Percentiles rank a stretch among this genome's conserved stretches.
Evolutionary conservation across 2,888 invertebrate genomes (phyloP).

Genomic region (Noctua janthina): DNA sequence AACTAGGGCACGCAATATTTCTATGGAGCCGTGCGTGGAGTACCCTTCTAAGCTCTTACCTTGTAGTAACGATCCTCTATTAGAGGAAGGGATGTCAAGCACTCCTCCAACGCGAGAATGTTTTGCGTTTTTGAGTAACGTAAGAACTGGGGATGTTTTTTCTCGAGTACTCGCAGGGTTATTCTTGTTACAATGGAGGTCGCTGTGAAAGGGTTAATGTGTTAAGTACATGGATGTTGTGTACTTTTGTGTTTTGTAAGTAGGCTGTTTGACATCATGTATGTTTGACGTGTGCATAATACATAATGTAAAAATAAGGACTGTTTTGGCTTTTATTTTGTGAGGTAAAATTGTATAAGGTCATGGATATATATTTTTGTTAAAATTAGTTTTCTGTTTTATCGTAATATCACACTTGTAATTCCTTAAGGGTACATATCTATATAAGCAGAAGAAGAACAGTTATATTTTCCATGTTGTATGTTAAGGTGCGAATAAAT

Average conservation of each 20-base stretch:
- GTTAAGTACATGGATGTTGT: slow-evolving; percentile 3
- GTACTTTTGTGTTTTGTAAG: slow-evolving; percentile 9
- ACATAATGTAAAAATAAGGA: not conserved
- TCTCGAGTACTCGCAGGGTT: slow-evolving; percentile 44
- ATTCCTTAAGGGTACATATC: not conserved
- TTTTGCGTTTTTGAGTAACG: slow-evolving; percentile 76
- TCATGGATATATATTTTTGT: not conserved
- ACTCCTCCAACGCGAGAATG: slow-evolving; percentile 71
- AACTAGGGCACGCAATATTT: slow-evolving; percentile 83
- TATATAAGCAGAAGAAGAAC: not conserved
- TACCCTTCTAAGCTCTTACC: slow-evolving; percentile 68
- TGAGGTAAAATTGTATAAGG: not conserved
- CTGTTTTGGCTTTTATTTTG: not conserved
- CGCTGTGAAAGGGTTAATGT: slow-evolving; percentile 16
- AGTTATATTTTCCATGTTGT: not conserved
- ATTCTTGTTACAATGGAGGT: slow-evolving; percentile 41
- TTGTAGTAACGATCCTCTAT: slow-evolving; percentile 80
- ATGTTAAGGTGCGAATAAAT: not conserved
- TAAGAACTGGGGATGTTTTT: slow-evolving; percentile 65
- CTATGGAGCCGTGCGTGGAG: slow-evolving; percentile 76
- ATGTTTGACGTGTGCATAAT: not conserved
- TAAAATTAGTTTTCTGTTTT: not conserved
- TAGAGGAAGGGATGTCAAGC: slow-evolving; percentile 71
- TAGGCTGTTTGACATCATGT: slow-evolving; percentile 8
- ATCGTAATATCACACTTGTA: not conserved